These are phyloP conservation scores for Protula sp. DNA, from an alignment of 2,888 invertebrate genomes.

Conservation along the genomic window DNA sequence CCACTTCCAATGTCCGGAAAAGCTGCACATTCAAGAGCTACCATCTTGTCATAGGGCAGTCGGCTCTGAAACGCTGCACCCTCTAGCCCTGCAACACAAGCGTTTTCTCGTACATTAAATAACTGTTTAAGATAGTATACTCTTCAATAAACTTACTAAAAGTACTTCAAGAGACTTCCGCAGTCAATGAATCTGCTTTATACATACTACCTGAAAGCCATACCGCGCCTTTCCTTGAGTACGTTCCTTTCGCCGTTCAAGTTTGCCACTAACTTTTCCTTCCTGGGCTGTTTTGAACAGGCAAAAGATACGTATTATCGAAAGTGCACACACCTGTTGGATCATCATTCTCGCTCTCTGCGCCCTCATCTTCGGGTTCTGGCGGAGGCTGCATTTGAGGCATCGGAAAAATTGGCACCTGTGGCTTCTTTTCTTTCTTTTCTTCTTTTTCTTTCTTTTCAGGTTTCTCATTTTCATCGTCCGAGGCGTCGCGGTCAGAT, in stretches of 20 bases:
- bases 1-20: constrained; percentile 86
- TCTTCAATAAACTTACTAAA: background rate
- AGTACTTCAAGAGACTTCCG: background rate
- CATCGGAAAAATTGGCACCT: background rate
- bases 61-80: constrained; percentile 71
- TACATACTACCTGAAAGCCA: too few species aligned
- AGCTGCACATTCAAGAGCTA: constrained; percentile 84
- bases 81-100: constrained; percentile 57
- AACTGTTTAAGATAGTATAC: too few species aligned
- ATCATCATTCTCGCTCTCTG: constrained; percentile 59
- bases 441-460: constrained; percentile 56
- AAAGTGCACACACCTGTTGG: constrained; percentile 58
- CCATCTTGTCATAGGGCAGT: constrained; percentile 89
- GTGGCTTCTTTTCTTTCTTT: constrained; percentile 11
- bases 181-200: too few species aligned
- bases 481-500: constrained; percentile 11
- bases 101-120: background rate
- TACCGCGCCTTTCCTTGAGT: too few species aligned
- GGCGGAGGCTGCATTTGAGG: background rate
- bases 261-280: too few species aligned
- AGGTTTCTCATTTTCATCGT: constrained; percentile 52
- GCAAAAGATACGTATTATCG: too few species aligned
- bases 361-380: constrained; percentile 44
- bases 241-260: too few species aligned
- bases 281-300: too few species aligned